Evolutionary conservation across 2,113 vertebrate genomes (phyloP), one percentile per base, ranked within the genome.

Genomic region (Semicossyphus pulcher): DNA sequence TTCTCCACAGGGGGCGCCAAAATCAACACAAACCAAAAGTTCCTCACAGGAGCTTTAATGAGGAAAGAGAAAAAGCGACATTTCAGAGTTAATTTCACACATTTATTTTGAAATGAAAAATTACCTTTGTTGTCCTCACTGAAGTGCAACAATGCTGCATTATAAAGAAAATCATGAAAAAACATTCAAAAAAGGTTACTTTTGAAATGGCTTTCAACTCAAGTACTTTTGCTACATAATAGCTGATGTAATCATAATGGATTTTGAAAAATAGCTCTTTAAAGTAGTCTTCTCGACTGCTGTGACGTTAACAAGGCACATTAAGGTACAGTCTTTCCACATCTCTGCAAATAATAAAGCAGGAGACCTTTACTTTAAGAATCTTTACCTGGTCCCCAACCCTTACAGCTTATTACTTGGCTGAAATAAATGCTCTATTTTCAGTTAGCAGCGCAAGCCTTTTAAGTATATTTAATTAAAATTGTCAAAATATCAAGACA

Each of bases 291-390:
- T n/a, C 10, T 32, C 23, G 36, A 63, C 45, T 12, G n/a, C 29
- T 47, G 29, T n/a, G 12, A 70, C 1, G 10, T 44, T 26, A 47
- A 63, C 20, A 87, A 89, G 88, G 88, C 88, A 87, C 88, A 72
- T 66, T 42, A 53, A 31, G 69, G 32, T 44, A 14, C 1, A 32
- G 47, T 77, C 20, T 42, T 28, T 25, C 29, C 7, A 29, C 12
- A 11, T 51, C 15, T 37, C 16, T 32, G 60, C 5, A 54, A 23
- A 37, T n/a, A n/a, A 26, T 42, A 53, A 21, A 23, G 26, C 4
- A 42, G 31, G 29, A 37, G 21, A 18, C 28, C 9, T 14, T 48
- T 63, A 3, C 0, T 39, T 48, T 8, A 15, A 3, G n/a, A n/a
- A n/a, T n/a, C n/a, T 18, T 12, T 32, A 8, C 39, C 4, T 21